These are phyloP conservation scores for Aspidapion aeneum DNA, from an alignment of 2,888 invertebrate genomes.

Conservation along the genomic window DNA sequence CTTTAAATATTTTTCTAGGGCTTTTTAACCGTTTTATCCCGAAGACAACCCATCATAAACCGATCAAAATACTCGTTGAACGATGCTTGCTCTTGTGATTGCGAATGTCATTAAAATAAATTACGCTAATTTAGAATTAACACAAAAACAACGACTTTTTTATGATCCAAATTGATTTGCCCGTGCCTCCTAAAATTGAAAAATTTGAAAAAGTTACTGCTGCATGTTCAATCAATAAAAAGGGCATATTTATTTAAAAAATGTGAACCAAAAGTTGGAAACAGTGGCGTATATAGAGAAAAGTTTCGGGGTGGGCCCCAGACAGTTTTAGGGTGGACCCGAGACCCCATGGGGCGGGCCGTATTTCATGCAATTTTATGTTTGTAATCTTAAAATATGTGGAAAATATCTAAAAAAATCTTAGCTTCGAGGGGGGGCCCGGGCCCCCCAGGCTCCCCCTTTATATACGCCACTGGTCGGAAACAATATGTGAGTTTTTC, in stretches of 20 bases:
- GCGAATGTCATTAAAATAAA: slow-evolving; percentile 16
- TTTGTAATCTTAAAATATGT: too few species aligned
- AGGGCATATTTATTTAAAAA: background rate
- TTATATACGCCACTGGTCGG: too few species aligned
- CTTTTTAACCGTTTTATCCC: slow-evolving; percentile 12
- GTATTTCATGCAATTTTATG: too few species aligned
- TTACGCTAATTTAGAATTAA: background rate
- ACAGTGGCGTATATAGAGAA: too few species aligned
- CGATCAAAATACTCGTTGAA: slow-evolving; percentile 22
- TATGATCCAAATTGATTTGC: background rate
- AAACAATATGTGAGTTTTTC: too few species aligned
- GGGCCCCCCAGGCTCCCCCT: too few species aligned
- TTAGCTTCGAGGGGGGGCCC: too few species aligned
- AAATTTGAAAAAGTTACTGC: slow-evolving; percentile 24
- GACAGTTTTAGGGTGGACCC: too few species aligned
- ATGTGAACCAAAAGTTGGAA: background rate
- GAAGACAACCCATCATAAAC: slow-evolving; percentile 11
- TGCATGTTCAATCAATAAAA: slow-evolving; percentile 17
- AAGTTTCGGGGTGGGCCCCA: too few species aligned
- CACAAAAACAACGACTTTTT: background rate
- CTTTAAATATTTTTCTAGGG: slow-evolving; percentile 13
- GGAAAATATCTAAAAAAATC: too few species aligned
- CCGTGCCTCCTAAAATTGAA: too few species aligned
- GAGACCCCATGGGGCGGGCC: too few species aligned
- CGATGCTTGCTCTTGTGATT: slow-evolving; percentile 4